A percentile compares a stretch with the other conserved stretches of the same genome.
Evolutionary conservation across 2,113 vertebrate genomes (phyloP).

Genomic region (Poeciliopsis occidentalis): DNA sequence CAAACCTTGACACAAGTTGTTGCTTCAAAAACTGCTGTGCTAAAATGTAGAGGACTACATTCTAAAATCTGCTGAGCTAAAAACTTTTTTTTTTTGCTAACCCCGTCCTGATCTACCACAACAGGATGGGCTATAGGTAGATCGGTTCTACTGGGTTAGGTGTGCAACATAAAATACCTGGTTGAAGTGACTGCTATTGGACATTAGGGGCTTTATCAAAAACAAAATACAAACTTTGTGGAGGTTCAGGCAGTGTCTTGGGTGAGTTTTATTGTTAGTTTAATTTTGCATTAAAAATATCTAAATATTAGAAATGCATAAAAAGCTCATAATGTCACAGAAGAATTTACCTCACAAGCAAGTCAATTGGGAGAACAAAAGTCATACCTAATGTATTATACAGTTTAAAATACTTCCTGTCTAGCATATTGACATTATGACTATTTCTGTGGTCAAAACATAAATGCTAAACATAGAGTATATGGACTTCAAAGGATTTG

Average conservation of each 20-base stretch:
- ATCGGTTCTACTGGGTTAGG: background rate
- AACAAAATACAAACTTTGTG: too few relatives aligned
- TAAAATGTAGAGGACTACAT: constrained; percentile 25
- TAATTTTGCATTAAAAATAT: background rate
- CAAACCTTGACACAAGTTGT: background rate
- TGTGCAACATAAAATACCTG: background rate
- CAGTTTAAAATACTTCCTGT: background rate
- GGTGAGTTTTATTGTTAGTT: background rate
- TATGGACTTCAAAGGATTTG: too few relatives aligned
- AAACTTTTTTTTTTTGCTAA: background rate
- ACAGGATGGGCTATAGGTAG: background rate
- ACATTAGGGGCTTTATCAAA: background rate
- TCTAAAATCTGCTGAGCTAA: background rate
- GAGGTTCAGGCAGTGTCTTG: too few relatives aligned
- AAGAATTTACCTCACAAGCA: background rate
- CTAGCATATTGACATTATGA: background rate
- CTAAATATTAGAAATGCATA: background rate
- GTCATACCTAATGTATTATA: background rate
- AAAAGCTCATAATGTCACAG: too few relatives aligned
- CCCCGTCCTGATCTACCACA: background rate
- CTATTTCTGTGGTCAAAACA: too few relatives aligned
- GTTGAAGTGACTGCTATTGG: background rate
- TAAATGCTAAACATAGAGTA: too few relatives aligned
- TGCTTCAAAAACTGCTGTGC: constrained; percentile 5
- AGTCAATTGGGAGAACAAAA: background rate